Percentiles rank a stretch among this genome's conserved stretches.
phyloP scores from a whole-genome alignment of 2,888 invertebrate genomes.

The Platycheirus albimanus region DNA sequence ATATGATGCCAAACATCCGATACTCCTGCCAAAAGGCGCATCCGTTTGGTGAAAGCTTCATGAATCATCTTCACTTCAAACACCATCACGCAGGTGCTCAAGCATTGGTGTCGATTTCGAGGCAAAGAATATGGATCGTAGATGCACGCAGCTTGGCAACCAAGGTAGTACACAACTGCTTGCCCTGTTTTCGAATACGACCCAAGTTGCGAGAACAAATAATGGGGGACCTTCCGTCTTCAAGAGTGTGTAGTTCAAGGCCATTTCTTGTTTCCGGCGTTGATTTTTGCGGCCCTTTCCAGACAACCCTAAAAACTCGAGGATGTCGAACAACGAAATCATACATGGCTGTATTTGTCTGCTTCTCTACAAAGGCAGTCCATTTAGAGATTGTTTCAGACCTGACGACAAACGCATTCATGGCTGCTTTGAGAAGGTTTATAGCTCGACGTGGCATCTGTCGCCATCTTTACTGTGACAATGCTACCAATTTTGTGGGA shows the following conservation, averaged over 20 bases:
- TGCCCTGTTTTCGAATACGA: slow-evolving; percentile 56
- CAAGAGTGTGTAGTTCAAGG: slow-evolving; percentile 36
- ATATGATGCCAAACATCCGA: slow-evolving; percentile 75
- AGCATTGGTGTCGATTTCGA: slow-evolving; percentile 40
- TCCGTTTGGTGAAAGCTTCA: slow-evolving; percentile 33
- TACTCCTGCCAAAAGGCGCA: slow-evolving; percentile 75
- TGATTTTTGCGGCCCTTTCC: slow-evolving; percentile 48
- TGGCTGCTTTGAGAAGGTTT: slow-evolving; percentile 42
- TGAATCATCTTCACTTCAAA: slow-evolving; percentile 31
- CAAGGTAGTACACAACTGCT: slow-evolving; percentile 34
- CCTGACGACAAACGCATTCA: slow-evolving; percentile 55
- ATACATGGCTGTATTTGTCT: slow-evolving; percentile 52
- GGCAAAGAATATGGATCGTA: slow-evolving; percentile 61
- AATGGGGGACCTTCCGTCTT: slow-evolving; percentile 32
- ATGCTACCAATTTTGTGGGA: slow-evolving; percentile 50
- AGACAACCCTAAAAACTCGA: not conserved
- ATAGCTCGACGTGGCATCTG: slow-evolving; percentile 32
- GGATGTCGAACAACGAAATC: slow-evolving; percentile 32
- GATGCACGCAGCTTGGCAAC: slow-evolving; percentile 49
- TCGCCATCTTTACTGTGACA: slow-evolving; percentile 44
- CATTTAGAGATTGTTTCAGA: slow-evolving; percentile 69
- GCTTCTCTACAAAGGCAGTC: slow-evolving; percentile 54
- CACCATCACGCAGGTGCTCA: slow-evolving; percentile 55
- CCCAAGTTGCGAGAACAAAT: slow-evolving; percentile 55
- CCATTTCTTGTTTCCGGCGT: slow-evolving; percentile 53